Evolutionary conservation across 2,797 vertebrate genomes (phyloP).

Genomic region (Sebastes itinus): DNA sequence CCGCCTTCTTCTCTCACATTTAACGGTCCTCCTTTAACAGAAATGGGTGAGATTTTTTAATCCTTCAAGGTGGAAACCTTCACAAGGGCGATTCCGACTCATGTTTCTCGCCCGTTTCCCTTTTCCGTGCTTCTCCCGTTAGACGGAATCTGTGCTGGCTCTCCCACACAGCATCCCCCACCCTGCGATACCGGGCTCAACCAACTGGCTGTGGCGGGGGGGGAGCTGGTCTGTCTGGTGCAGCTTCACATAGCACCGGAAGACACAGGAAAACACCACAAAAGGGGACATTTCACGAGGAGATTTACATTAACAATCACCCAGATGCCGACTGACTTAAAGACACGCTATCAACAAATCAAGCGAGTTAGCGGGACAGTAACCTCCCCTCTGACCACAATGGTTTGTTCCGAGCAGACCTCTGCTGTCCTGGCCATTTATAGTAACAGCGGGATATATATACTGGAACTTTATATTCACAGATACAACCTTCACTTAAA

Average conservation of each 20-base stretch:
- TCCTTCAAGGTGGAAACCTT: slow-evolving; percentile 71
- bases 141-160: slow-evolving; percentile 74
- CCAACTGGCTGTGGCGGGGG: slow-evolving; percentile 67
- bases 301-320: background rate
- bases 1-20: slow-evolving; percentile 25
- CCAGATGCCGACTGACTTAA: background rate
- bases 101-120: slow-evolving; percentile 71
- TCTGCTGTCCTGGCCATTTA: slow-evolving; percentile 85
- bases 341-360: background rate
- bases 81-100: slow-evolving; percentile 62
- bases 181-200: slow-evolving; percentile 77
- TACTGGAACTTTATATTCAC: slow-evolving; percentile 77
- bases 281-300: background rate
- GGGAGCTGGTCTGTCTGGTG: slow-evolving; percentile 38
- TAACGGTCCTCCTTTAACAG: background rate
- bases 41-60: slow-evolving; percentile 13
- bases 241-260: slow-evolving; percentile 39
- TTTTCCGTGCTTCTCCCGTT: slow-evolving; percentile 71
- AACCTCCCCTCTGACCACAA: slow-evolving; percentile 49
- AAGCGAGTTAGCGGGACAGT: slow-evolving; percentile 5
- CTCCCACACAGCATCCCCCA: slow-evolving; percentile 76
- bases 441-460: slow-evolving; percentile 86
- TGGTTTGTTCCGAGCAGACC: slow-evolving; percentile 78
- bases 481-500: slow-evolving; percentile 48
- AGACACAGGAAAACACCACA: background rate